These are phyloP conservation scores for Gymnopithys bicolor DNA, from an alignment of 2,797 vertebrate genomes.

Conservation along the genomic window DNA sequence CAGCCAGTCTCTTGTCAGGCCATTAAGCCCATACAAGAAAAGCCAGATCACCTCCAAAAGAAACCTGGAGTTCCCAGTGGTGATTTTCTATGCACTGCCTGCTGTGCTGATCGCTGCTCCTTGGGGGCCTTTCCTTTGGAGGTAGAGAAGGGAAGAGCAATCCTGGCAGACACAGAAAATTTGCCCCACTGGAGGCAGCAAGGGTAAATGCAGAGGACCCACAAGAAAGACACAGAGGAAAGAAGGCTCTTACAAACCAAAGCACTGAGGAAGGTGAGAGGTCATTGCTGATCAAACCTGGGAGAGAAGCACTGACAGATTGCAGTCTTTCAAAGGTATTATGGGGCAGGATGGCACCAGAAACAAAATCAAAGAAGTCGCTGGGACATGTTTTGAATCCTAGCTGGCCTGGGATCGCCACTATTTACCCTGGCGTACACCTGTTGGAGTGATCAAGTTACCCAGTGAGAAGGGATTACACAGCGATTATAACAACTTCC, in stretches of 20 bases:
- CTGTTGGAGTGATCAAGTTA: not conserved
- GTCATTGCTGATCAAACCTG: not conserved
- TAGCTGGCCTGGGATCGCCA: not conserved
- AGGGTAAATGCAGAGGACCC: not conserved
- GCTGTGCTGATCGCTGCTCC: not conserved
- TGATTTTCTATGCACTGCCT: not conserved
- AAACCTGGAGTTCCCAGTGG: not conserved
- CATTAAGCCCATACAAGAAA: not conserved
- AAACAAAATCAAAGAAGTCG: not conserved
- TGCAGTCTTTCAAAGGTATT: not conserved
- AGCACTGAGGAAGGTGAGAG: not conserved
- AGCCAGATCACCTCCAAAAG: not conserved
- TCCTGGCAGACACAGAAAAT: not conserved
- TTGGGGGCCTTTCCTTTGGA: not conserved
- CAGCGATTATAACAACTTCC: not conserved
- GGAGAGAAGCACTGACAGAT: not conserved
- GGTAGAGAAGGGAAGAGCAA: not conserved
- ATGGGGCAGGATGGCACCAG: not conserved
- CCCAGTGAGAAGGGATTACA: not conserved
- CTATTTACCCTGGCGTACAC: accelerated
- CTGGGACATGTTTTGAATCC: not conserved
- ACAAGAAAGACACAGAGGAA: not conserved
- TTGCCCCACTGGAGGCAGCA: not conserved
- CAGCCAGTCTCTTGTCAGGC: not conserved
- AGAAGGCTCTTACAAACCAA: not conserved